Conservation (phyloP, 1,140 invertebrate genomes). For the Ectropis grisescens region DNA sequence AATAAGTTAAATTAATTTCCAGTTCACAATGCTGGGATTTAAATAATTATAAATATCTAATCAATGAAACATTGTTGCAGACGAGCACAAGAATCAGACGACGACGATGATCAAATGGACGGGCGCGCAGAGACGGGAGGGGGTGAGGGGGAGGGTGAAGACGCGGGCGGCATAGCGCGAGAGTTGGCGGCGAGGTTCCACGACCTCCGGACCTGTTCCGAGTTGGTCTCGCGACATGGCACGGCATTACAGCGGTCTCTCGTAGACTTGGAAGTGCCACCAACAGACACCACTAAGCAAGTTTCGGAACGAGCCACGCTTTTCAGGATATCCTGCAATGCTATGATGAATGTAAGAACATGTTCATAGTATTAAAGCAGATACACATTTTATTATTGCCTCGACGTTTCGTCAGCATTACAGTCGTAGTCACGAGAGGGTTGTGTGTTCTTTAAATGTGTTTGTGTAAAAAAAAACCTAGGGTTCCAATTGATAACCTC, state of each 20-base stretch:
- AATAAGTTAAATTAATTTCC: too few relatives aligned
- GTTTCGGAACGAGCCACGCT: conserved; percentile 92
- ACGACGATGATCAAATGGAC: conserved; percentile 83
- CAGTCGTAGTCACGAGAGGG: too few relatives aligned
- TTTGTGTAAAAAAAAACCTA: too few relatives aligned
- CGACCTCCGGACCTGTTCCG: conserved; percentile 91
- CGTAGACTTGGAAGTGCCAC: conserved; percentile 81
- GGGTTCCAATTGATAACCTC: too few relatives aligned
- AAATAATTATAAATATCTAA: too few relatives aligned
- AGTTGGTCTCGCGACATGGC: conserved; percentile 91
- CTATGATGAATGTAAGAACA: conserved; percentile 96
- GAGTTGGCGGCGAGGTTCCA: conserved; percentile 78
- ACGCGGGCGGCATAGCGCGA: conserved; percentile 72
- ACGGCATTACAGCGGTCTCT: conserved; percentile 86
- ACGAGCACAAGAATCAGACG: conserved; percentile 79
- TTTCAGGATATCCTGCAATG: conserved; percentile 94
- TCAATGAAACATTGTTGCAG: too few relatives aligned
- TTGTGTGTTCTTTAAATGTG: too few relatives aligned
- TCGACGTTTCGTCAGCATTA: too few relatives aligned
- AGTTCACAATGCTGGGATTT: too few relatives aligned
- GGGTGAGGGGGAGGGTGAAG: conserved; percentile 57
- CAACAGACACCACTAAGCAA: conserved; percentile 73
- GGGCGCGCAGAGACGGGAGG: conserved; percentile 34
- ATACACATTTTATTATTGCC: too few relatives aligned
- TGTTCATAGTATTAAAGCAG: too few relatives aligned